These are phyloP conservation scores for Drepanosiphum platanoidis DNA, from an alignment of 2,888 invertebrate genomes.

Conservation along the genomic window DNA sequence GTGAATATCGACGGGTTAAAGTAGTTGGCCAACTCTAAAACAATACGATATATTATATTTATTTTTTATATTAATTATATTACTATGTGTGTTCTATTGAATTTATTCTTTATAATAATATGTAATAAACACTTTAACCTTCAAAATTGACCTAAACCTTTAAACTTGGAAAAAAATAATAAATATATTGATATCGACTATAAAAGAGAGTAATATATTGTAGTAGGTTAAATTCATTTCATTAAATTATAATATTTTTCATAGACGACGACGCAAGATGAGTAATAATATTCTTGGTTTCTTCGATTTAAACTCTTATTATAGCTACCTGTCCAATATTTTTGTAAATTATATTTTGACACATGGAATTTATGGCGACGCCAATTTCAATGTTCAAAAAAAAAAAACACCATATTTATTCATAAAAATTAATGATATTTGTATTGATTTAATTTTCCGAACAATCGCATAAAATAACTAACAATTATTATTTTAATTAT, in stretches of 20 bases:
- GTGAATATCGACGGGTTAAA: background rate
- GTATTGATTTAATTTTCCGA: too few species aligned
- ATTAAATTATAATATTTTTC: constrained; percentile 9
- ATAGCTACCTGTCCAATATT: too few species aligned
- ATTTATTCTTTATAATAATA: background rate
- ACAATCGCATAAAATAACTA: too few species aligned
- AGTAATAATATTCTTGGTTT: background rate
- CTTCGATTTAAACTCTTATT: background rate
- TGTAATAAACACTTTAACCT: constrained; percentile 1
- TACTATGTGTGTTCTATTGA: too few species aligned
- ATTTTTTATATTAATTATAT: background rate
- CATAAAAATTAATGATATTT: too few species aligned
- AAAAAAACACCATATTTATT: too few species aligned
- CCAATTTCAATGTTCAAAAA: too few species aligned
- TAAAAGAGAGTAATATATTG: background rate
- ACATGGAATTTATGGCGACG: too few species aligned
- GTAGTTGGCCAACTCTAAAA: background rate
- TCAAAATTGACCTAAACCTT: constrained; percentile 32
- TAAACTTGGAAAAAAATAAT: constrained; percentile 36
- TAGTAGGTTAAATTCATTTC: background rate
- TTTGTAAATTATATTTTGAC: too few species aligned
- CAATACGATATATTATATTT: background rate
- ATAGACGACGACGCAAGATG: background rate
- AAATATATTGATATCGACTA: constrained; percentile 18
- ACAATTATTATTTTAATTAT: too few species aligned